These are phyloP conservation scores for Ceyx erithaca DNA, from an alignment of 2,797 vertebrate species.

Conservation along the genomic window DNA sequence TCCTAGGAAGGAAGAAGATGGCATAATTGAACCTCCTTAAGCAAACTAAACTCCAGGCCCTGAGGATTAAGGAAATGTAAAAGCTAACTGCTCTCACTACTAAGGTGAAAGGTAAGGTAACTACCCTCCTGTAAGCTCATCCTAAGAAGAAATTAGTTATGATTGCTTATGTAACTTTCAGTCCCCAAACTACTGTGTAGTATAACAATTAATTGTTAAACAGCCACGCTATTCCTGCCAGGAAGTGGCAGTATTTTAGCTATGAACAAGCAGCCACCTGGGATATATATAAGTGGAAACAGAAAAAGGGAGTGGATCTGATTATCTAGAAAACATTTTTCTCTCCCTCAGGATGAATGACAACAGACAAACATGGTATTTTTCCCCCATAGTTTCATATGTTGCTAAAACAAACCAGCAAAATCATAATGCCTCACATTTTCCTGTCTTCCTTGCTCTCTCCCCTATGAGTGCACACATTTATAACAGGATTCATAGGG, in stretches of 20 bases:
- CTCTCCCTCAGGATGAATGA: background rate
- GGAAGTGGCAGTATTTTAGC: constrained; percentile 6
- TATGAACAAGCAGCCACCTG: background rate
- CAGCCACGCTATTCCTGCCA: background rate
- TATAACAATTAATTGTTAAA: background rate
- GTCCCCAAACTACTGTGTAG: background rate
- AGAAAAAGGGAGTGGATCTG: background rate
- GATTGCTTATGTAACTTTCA: background rate
- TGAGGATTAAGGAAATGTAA: background rate
- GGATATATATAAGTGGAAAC: background rate
- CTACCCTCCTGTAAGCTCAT: background rate
- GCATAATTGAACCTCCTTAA: background rate
- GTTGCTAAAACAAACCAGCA: constrained; percentile 2
- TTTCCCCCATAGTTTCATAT: background rate
- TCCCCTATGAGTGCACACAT: background rate
- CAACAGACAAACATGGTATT: constrained; percentile 3
- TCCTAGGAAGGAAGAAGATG: background rate
- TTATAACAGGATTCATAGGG: background rate
- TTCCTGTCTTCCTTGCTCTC: background rate
- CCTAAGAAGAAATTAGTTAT: background rate
- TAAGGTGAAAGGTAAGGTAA: background rate
- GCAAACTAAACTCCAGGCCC: background rate
- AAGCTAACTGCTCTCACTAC: background rate
- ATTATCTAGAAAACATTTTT: background rate
- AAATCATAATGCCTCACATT: background rate